Conservation (phyloP, 2,797 vertebrate species). For the Acanthurus tractus region DNA sequence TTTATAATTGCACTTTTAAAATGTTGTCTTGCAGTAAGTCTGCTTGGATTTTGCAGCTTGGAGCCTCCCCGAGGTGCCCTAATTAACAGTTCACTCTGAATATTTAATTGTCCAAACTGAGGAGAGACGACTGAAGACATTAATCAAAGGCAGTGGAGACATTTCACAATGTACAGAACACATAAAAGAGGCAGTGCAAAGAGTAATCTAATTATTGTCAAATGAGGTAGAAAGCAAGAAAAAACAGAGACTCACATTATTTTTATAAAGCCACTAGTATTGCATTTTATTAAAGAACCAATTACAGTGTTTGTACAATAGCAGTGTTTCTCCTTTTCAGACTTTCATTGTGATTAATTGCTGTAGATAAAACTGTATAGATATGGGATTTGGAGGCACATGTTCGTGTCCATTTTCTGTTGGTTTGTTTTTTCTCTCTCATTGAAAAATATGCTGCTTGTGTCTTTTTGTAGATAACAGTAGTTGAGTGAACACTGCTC, state of each 20-base stretch:
- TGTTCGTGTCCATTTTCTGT: background rate
- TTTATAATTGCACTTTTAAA: slow-evolving; percentile 45
- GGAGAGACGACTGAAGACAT: slow-evolving; percentile 14
- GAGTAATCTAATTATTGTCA: slow-evolving; percentile 1
- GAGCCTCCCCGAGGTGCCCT: slow-evolving; percentile 30
- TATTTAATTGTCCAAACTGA: slow-evolving; percentile 46
- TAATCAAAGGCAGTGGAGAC: slow-evolving; percentile 15
- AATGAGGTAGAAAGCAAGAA: background rate
- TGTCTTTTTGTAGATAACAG: slow-evolving; percentile 15
- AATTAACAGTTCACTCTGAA: slow-evolving; percentile 43
- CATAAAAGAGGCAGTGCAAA: background rate
- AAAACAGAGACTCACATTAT: background rate
- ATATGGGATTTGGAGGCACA: slow-evolving; percentile 1
- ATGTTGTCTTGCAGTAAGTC: slow-evolving; percentile 20
- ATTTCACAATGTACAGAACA: slow-evolving; percentile 9
- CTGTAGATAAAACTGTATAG: no score
- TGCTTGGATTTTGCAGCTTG: slow-evolving; percentile 30
- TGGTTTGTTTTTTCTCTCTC: slow-evolving; percentile 15
- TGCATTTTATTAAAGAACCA: slow-evolving; percentile 9
- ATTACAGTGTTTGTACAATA: background rate
- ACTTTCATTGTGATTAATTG: slow-evolving; percentile 20
- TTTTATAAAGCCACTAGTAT: background rate
- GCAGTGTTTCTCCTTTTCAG: background rate
- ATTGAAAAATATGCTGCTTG: slow-evolving; percentile 31
- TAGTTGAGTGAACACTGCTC: slow-evolving; percentile 13